phyloP scores from a whole-genome alignment of 2,888 invertebrate genomes.

The Venusia cambrica region DNA sequence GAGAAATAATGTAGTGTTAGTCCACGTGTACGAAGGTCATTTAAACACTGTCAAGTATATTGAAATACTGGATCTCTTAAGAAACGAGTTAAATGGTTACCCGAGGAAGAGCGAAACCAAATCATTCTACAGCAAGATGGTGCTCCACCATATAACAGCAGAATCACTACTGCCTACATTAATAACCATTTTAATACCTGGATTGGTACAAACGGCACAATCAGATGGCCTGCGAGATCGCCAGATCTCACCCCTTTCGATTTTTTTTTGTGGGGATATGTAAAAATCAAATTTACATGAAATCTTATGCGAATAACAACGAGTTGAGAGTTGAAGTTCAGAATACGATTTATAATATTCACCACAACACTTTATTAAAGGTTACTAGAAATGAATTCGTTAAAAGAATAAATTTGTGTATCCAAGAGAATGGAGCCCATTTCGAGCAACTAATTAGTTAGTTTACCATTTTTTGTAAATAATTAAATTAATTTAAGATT shows the following conservation, averaged over 20 bases:
- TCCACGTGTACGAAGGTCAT: too few relatives aligned
- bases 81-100: conserved; percentile 11
- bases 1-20: too few relatives aligned
- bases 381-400: too few relatives aligned
- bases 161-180: conserved; percentile 13
- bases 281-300: conserved; percentile 4
- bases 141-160: conserved; percentile 12
- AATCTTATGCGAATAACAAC: conserved; percentile 6
- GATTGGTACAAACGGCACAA: conserved; percentile 7
- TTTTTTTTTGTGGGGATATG: conserved; percentile 5
- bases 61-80: conserved; percentile 10
- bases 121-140: conserved; percentile 12
- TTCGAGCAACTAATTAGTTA: too few relatives aligned
- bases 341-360: conserved; percentile 4
- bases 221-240: conserved; percentile 14
- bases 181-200: conserved; percentile 11
- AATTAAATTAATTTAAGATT: too few relatives aligned
- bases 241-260: too few relatives aligned
- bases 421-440: too few relatives aligned
- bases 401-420: too few relatives aligned
- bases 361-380: too few relatives aligned
- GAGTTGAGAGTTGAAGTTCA: conserved; percentile 3
- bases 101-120: conserved; percentile 13
- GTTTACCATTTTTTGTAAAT: too few relatives aligned
- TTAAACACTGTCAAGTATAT: conserved; percentile 8